phyloP scores from a whole-genome alignment of 2,113 vertebrate species.

The Carassius gibelio region DNA sequence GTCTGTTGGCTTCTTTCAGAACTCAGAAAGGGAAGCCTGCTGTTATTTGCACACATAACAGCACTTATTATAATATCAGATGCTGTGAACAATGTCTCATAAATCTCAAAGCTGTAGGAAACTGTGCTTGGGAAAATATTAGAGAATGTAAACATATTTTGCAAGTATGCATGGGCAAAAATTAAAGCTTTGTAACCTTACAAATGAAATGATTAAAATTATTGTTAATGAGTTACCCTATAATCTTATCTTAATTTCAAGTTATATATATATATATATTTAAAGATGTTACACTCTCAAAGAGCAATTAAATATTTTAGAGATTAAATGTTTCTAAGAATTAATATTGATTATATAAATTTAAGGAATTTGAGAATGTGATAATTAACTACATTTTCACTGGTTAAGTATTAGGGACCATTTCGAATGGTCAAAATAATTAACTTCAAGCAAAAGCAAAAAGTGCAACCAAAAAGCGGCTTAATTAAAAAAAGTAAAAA shows the following conservation, averaged over 20 bases:
- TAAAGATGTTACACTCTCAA: not conserved
- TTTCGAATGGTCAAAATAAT: slow-evolving; percentile 1
- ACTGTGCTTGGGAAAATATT: not conserved
- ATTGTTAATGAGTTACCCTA: not conserved
- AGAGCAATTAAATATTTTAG: not conserved
- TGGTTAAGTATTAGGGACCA: not conserved
- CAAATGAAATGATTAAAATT: not conserved
- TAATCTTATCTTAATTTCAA: not conserved
- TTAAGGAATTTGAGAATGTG: slow-evolving; percentile 10
- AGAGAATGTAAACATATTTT: slow-evolving; percentile 5
- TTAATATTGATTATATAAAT: not conserved
- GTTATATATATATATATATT: no score
- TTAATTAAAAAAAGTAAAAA: not conserved
- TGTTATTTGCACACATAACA: not conserved
- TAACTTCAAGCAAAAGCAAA: not conserved
- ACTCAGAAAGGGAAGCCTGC: not conserved
- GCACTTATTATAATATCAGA: not conserved
- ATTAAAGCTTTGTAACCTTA: slow-evolving; percentile 41
- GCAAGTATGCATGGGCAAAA: not conserved
- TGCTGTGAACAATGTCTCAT: not conserved
- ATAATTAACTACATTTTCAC: slow-evolving; percentile 1
- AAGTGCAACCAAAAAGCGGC: slow-evolving; percentile 54
- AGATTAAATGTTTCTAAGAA: not conserved
- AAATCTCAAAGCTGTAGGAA: not conserved
- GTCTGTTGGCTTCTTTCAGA: not conserved